phyloP scores from a whole-genome alignment of 2,797 vertebrate genomes.

The Emydoidea blandingii region DNA sequence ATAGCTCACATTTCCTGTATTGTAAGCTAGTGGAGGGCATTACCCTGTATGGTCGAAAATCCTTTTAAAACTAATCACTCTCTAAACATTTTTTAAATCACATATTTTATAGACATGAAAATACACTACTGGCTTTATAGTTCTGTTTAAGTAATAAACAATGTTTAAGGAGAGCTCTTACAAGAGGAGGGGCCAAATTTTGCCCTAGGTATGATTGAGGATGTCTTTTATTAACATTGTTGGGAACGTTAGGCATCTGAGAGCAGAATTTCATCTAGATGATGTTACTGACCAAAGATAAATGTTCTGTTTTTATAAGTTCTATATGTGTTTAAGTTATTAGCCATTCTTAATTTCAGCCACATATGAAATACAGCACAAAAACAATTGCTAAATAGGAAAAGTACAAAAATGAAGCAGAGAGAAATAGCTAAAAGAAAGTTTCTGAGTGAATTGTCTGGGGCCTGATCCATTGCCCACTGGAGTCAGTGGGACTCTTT shows the following conservation, averaged over 20 bases:
- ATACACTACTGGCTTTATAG: constrained; percentile 12
- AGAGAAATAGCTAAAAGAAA: not conserved
- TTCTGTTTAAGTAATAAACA: constrained; percentile 56
- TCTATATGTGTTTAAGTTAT: constrained; percentile 3
- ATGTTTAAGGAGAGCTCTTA: not conserved
- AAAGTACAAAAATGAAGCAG: not conserved
- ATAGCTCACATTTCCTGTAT: not conserved
- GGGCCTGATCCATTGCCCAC: not conserved
- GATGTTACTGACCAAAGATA: constrained; percentile 18
- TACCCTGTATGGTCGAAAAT: not conserved
- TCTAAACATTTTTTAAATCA: constrained; percentile 26
- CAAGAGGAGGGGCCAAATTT: not conserved
- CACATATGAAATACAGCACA: not conserved
- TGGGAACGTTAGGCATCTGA: constrained; percentile 17
- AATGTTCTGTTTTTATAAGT: not conserved
- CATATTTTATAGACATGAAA: constrained; percentile 28
- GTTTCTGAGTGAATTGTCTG: not conserved
- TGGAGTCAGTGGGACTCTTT: not conserved
- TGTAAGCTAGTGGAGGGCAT: not conserved
- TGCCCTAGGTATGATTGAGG: not conserved
- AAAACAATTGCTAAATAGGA: not conserved
- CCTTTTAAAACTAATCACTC: constrained; percentile 37
- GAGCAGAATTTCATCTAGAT: constrained; percentile 34
- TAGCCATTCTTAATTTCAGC: not conserved
- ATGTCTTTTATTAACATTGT: not conserved